These are phyloP conservation scores for Athene noctua DNA, from an alignment of 2,113 vertebrate genomes.

Conservation along the genomic window DNA sequence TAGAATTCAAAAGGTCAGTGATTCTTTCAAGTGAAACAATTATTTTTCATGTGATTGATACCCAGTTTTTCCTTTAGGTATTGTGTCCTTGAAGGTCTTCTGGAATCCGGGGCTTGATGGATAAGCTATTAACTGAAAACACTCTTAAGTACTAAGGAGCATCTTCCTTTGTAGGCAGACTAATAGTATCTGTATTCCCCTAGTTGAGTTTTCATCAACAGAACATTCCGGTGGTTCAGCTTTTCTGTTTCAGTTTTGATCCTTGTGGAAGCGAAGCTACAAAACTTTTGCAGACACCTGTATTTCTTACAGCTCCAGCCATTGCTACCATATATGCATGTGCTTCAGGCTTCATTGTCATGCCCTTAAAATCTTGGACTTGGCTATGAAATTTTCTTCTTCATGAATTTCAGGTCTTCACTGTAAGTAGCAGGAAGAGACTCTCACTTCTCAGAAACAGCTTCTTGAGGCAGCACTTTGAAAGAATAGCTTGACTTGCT, in stretches of 20 bases:
- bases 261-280: background rate
- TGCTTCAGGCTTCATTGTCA: background rate
- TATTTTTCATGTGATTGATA: background rate
- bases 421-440: background rate
- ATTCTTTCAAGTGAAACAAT: background rate
- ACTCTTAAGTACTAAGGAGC: background rate
- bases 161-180: background rate
- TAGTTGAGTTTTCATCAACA: background rate
- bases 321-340: rapidly evolving
- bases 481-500: background rate
- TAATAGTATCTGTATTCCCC: rapidly evolving
- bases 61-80: background rate
- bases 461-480: background rate
- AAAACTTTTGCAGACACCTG: background rate
- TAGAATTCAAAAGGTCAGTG: background rate
- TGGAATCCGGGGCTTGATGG: background rate
- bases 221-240: background rate
- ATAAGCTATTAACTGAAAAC: background rate
- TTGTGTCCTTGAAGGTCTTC: background rate
- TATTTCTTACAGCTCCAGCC: background rate
- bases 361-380: background rate
- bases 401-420: background rate
- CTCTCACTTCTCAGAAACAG: rapidly evolving
- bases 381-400: background rate
- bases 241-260: background rate